Conservation (phyloP, 2,113 vertebrate genomes). For the Hippolais icterina region DNA sequence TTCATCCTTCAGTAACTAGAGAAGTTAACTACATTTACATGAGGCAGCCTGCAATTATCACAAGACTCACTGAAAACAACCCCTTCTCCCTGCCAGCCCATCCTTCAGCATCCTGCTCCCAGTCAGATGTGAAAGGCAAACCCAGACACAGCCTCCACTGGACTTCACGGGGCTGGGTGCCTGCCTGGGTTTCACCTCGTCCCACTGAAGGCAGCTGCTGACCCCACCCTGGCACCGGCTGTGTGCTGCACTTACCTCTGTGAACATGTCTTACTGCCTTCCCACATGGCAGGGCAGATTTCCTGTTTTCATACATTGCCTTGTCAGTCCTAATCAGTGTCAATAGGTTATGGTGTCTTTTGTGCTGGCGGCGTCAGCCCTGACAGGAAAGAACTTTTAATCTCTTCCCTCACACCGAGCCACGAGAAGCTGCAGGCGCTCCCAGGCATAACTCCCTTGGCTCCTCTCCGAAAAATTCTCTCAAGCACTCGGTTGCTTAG, state of each 20-base stretch:
- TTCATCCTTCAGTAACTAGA: background rate
- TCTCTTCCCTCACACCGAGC: slow-evolving; percentile 69
- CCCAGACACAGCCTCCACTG: background rate
- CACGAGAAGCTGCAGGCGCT: slow-evolving; percentile 66
- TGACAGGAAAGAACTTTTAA: slow-evolving; percentile 72
- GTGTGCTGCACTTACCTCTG: slow-evolving; percentile 70
- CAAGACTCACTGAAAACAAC: background rate
- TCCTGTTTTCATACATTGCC: slow-evolving; percentile 69
- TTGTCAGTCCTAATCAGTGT: slow-evolving; percentile 68
- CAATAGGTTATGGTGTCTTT: slow-evolving; percentile 56
- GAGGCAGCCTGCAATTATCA: background rate
- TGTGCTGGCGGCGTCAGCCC: slow-evolving; percentile 47
- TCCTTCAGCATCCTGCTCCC: background rate
- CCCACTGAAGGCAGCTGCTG: background rate
- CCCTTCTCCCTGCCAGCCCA: background rate
- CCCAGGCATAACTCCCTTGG: slow-evolving; percentile 79
- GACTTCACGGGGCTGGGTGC: background rate
- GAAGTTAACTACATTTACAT: background rate
- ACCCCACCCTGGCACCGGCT: background rate
- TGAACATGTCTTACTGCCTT: slow-evolving; percentile 74
- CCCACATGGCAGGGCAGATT: slow-evolving; percentile 70
- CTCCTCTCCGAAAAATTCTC: slow-evolving; percentile 77
- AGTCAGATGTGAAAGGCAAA: background rate
- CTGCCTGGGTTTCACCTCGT: background rate
- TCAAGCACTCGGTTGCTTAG: slow-evolving; percentile 80